Conservation (phyloP, 2,888 invertebrate genomes). For the Sarcophaga rosellei region DNA sequence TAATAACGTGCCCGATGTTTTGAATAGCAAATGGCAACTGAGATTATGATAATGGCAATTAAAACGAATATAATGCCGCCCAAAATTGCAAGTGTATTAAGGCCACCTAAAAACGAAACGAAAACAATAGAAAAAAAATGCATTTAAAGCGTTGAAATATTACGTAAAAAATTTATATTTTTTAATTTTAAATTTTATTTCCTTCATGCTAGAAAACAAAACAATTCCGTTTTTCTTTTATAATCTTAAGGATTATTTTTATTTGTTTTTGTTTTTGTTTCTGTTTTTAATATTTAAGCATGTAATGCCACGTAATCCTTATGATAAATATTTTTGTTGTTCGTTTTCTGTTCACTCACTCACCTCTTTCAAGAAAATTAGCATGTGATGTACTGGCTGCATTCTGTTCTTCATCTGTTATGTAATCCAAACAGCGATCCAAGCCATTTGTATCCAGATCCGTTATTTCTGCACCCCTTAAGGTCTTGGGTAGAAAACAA, state of each 20-base stretch:
- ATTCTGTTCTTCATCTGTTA: constrained; percentile 82
- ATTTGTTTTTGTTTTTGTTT: background rate
- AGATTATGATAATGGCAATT: constrained; percentile 79
- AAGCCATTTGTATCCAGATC: constrained; percentile 79
- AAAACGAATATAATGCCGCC: constrained; percentile 81
- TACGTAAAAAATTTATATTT: too few species aligned
- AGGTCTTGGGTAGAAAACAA: constrained; percentile 80
- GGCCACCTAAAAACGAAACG: constrained; percentile 82
- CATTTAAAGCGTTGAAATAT: background rate
- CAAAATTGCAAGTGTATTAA: constrained; percentile 81
- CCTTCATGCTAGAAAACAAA: too few species aligned
- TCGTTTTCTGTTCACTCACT: constrained; percentile 48
- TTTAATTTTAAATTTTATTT: too few species aligned
- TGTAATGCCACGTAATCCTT: background rate
- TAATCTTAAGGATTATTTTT: background rate
- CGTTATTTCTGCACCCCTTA: constrained; percentile 81
- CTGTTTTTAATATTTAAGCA: background rate
- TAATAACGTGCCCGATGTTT: constrained; percentile 89
- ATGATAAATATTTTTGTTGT: background rate
- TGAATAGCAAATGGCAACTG: constrained; percentile 83
- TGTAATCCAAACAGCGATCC: constrained; percentile 80
- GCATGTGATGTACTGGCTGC: constrained; percentile 82
- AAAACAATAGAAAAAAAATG: constrained; percentile 24
- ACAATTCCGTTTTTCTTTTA: too few species aligned
- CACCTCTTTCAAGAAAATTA: constrained; percentile 83